phyloP scores from a whole-genome alignment of 2,888 invertebrate species.

The Drosophila macrospina region DNA sequence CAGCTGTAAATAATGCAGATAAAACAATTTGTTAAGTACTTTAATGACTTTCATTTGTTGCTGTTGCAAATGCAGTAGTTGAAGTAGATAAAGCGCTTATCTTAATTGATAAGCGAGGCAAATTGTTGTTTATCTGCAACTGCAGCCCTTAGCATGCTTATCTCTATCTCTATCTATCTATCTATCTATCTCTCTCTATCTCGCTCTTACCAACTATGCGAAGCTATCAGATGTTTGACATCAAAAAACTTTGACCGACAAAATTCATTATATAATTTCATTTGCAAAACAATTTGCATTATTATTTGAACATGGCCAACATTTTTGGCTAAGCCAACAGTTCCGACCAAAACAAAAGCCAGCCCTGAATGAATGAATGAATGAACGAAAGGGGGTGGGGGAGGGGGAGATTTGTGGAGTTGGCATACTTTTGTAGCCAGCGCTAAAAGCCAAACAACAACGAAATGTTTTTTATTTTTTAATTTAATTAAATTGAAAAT shows the following conservation, averaged over 20 bases:
- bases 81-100: slow-evolving; percentile 35
- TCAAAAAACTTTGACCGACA: slow-evolving; percentile 42
- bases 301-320: slow-evolving; percentile 65
- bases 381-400: background rate
- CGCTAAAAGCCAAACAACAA: slow-evolving; percentile 45
- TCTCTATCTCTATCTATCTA: background rate
- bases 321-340: slow-evolving; percentile 54
- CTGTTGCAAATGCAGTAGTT: slow-evolving; percentile 13
- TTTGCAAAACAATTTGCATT: slow-evolving; percentile 71
- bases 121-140: slow-evolving; percentile 12
- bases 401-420: background rate
- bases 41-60: slow-evolving; percentile 12
- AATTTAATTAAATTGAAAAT: slow-evolving; percentile 79
- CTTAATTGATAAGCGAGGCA: slow-evolving; percentile 48
- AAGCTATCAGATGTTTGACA: slow-evolving; percentile 37
- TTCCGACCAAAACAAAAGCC: slow-evolving; percentile 19
- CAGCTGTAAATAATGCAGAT: background rate
- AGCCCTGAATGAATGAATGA: too few species aligned
- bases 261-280: slow-evolving; percentile 66
- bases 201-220: slow-evolving; percentile 8
- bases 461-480: slow-evolving; percentile 40
- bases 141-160: slow-evolving; percentile 4
- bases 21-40: slow-evolving; percentile 14
- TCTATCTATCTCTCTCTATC: background rate
- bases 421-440: slow-evolving; percentile 6